Evolutionary conservation across 2,888 invertebrate genomes (phyloP).

Genomic region (Trichopoda pennipes): DNA sequence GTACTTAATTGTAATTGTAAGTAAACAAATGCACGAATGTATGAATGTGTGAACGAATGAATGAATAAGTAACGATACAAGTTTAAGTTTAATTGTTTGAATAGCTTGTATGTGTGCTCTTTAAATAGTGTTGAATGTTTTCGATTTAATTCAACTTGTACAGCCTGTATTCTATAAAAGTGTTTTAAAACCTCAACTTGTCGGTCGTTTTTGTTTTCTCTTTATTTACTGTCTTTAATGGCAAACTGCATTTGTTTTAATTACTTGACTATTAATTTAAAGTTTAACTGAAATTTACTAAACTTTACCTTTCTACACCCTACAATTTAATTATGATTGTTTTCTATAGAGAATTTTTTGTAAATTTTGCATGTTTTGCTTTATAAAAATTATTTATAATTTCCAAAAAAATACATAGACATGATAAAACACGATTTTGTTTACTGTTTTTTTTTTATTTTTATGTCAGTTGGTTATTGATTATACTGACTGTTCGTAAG

Average conservation of each 20-base stretch:
- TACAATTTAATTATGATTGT: constrained; percentile 61
- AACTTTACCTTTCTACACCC: constrained; percentile 52
- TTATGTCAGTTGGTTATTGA: background rate
- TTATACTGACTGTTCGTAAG: background rate
- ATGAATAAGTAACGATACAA: constrained; percentile 24
- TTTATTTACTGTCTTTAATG: constrained; percentile 16
- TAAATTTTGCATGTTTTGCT: constrained; percentile 45
- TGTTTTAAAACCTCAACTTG: background rate
- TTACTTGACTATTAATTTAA: constrained; percentile 63
- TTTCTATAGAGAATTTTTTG: constrained; percentile 45
- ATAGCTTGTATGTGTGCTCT: constrained; percentile 47
- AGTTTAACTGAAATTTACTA: constrained; percentile 58
- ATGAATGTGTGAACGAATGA: constrained; percentile 1
- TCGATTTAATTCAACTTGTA: constrained; percentile 38
- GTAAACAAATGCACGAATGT: constrained; percentile 8
- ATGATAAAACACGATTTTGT: constrained; percentile 13
- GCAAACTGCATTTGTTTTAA: constrained; percentile 58
- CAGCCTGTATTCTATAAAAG: background rate
- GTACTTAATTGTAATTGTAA: constrained; percentile 58
- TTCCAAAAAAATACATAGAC: constrained; percentile 2
- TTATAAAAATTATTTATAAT: constrained; percentile 28
- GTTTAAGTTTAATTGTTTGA: constrained; percentile 60
- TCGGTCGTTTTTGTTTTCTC: background rate
- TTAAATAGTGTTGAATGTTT: constrained; percentile 37
- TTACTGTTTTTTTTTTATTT: constrained; percentile 18